Evolutionary conservation across 2,113 vertebrate species (phyloP).

Genomic region (Pomatorhinus ruficollis): DNA sequence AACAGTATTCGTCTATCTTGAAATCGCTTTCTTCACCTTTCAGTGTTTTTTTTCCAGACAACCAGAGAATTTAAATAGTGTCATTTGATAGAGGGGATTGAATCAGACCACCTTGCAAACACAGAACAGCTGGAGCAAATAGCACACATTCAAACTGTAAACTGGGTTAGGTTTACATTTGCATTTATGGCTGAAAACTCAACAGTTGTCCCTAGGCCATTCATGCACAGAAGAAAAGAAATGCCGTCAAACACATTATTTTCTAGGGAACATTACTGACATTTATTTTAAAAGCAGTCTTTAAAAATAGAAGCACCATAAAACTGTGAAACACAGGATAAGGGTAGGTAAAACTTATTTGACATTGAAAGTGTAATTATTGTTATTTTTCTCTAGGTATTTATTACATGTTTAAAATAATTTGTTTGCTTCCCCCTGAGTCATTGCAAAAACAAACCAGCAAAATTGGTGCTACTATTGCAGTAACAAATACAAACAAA

Average conservation of each 20-base stretch:
- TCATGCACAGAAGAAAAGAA: background rate
- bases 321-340: background rate
- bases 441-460: background rate
- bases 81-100: background rate
- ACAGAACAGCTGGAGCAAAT: background rate
- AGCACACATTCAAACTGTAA: background rate
- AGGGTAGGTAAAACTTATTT: background rate
- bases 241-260: background rate
- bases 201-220: background rate
- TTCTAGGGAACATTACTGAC: background rate
- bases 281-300: background rate
- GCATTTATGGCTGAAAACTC: background rate
- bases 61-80: background rate
- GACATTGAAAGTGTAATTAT: background rate
- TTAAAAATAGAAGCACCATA: background rate
- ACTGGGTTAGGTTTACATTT: background rate
- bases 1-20: background rate
- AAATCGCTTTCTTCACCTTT: background rate
- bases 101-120: background rate
- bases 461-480: background rate
- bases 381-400: background rate
- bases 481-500: slow-evolving; percentile 10
- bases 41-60: background rate
- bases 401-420: background rate
- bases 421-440: background rate